Base-by-base conservation (phyloP, 1,140 invertebrate genomes). In the Oncopeltus fasciatus region DNA sequence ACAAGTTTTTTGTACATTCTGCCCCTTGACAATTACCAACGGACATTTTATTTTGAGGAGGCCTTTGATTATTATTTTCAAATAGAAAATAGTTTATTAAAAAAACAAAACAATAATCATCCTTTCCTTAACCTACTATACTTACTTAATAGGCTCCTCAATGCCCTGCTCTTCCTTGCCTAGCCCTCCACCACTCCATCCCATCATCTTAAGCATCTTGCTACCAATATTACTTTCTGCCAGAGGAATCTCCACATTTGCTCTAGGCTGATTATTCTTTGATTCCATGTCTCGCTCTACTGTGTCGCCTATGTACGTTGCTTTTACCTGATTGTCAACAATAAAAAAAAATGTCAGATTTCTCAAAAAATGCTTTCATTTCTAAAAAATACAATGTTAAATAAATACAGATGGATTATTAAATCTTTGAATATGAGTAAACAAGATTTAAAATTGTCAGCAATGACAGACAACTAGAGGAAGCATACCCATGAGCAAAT, bases 201-300 rank as follows among this genome's bases (percentile, higher is more conserved):
- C 88, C 87, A 91, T 89, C 64, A 85, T 73, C 63, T 82, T 80
- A 78, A 90, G 80, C 73, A 90, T 77, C 68, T 82, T 86, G 58
- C 74, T 81, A 8, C 83, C 85, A 61, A 83, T 76, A 67, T 82
- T 83, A 63, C 73, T 75, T n/a, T 66, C 58, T 5, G 62, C 16
- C 9, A 66, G 53, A 26, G 64, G 60, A 11, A 16, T 33, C 9
- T 60, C 53, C 18, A 44, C n/a, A 59, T 21, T n/a, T 3, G 28
- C 28, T 26, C 16, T 26, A 9, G 16, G 18, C 18, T 16, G 29
- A 38, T 4, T 33, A 16, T n/a, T n/a, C n/a, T n/a, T n/a, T n/a
- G n/a, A n/a, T n/a, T n/a, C n/a, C n/a, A 62, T 33, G 24, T 56
- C 61, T 62, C 61, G 20, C 12, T 24, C 51, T 12, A 62, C 61